These are phyloP conservation scores for Thymelicus sylvestris DNA, from an alignment of 2,888 invertebrate genomes.

Conservation along the genomic window DNA sequence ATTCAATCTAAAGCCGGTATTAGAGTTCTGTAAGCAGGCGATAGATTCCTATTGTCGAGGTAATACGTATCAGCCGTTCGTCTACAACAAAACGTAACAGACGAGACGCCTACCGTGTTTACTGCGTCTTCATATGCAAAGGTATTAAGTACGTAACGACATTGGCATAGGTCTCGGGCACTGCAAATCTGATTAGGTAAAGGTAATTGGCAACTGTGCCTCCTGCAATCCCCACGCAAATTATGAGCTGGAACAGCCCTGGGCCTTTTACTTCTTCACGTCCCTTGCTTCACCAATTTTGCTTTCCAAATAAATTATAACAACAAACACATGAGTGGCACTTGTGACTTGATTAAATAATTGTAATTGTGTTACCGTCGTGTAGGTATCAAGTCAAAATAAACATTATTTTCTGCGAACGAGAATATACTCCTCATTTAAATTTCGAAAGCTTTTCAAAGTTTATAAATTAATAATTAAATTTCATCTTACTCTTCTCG, in stretches of 20 bases:
- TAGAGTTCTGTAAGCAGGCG: not conserved
- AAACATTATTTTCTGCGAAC: not conserved
- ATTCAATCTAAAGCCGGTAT: not conserved
- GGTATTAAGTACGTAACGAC: slow-evolving; percentile 20
- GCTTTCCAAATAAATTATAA: slow-evolving; percentile 18
- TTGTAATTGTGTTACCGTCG: not conserved
- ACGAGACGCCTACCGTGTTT: slow-evolving; percentile 3
- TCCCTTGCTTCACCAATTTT: not conserved
- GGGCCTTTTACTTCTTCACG: not conserved
- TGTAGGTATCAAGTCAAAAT: not conserved
- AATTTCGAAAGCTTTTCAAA: slow-evolving; percentile 11
- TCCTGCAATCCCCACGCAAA: slow-evolving; percentile 4
- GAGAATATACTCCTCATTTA: not conserved
- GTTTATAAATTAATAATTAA: not conserved
- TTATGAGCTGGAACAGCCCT: not conserved
- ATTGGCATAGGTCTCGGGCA: slow-evolving; percentile 28
- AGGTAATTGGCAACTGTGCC: slow-evolving; percentile 21
- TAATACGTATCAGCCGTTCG: not conserved
- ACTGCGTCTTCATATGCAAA: slow-evolving; percentile 11
- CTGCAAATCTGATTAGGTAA: slow-evolving; percentile 20
- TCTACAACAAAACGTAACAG: not conserved
- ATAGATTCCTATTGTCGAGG: too few species aligned
- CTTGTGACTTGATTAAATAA: not conserved
- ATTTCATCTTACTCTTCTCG: slow-evolving; percentile 9
- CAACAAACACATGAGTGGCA: slow-evolving; percentile 6